Evolutionary conservation across 2,113 vertebrate genomes (phyloP).

Genomic region (Conger conger): DNA sequence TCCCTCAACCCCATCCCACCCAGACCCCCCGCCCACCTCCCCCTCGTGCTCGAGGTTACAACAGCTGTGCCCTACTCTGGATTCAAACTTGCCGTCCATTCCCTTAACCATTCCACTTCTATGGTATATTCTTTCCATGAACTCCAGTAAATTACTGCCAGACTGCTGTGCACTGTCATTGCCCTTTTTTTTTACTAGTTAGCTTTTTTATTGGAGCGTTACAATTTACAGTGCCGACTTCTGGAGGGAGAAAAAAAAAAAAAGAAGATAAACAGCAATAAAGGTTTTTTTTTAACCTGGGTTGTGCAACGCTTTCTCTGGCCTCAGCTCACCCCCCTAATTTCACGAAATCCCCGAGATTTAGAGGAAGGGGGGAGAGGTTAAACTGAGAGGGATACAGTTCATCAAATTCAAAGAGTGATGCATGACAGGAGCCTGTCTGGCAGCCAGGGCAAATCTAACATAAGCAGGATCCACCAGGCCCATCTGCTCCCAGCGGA

Average conservation of each 20-base stretch:
- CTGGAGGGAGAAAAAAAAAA: neutral
- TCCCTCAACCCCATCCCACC: no score
- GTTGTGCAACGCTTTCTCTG: slow-evolving; percentile 17
- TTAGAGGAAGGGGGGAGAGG: slow-evolving; percentile 53
- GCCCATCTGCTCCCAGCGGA: slow-evolving; percentile 27
- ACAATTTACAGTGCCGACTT: neutral
- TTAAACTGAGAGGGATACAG: slow-evolving; percentile 60
- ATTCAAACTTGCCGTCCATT: neutral
- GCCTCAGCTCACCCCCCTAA: slow-evolving; percentile 42
- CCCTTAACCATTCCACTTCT: neutral
- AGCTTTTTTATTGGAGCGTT: neutral
- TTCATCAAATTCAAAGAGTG: slow-evolving; percentile 59
- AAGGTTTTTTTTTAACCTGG: slow-evolving; percentile 33
- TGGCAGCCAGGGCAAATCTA: slow-evolving; percentile 44
- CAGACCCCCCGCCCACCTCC: no score
- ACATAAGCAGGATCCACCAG: slow-evolving; percentile 40
- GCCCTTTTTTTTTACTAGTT: neutral
- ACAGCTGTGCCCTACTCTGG: neutral
- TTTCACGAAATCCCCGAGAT: slow-evolving; percentile 45
- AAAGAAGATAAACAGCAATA: slow-evolving; percentile 22
- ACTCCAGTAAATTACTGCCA: neutral
- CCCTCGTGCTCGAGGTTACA: neutral
- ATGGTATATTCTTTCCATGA: neutral
- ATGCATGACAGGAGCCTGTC: slow-evolving; percentile 44
- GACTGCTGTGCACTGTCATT: neutral